Conservation (phyloP, 2,113 vertebrate species). For the Perca fluviatilis region DNA sequence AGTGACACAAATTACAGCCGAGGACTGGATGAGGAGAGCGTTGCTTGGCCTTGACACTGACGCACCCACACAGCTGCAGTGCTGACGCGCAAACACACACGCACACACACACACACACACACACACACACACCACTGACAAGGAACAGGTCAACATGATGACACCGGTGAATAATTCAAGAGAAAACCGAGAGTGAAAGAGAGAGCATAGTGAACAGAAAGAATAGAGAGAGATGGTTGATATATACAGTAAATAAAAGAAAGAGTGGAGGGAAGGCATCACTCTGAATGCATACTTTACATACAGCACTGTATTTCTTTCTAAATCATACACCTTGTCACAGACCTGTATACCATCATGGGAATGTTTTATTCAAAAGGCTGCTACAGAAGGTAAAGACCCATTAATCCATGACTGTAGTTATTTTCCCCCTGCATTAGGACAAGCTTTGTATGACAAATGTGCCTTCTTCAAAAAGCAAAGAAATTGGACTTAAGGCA, state of each 20-base stretch:
- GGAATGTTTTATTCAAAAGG: constrained; percentile 51
- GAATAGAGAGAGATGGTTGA: constrained; percentile 67
- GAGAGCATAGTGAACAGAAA: constrained; percentile 56
- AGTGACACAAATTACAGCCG: constrained; percentile 86
- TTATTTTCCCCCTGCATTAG: constrained; percentile 18
- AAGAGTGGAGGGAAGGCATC: constrained; percentile 35
- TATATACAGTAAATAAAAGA: constrained; percentile 74
- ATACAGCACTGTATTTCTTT: constrained; percentile 43
- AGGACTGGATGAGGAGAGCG: constrained; percentile 80
- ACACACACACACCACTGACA: constrained; percentile 79
- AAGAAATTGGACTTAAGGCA: not conserved
- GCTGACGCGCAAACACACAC: constrained; percentile 27
- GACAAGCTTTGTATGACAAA: constrained; percentile 35
- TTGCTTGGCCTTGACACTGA: constrained; percentile 73
- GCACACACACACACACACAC: constrained; percentile 24
- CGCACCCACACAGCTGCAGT: constrained; percentile 49
- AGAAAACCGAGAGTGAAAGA: constrained; percentile 73
- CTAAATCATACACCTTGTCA: constrained; percentile 60
- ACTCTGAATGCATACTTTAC: constrained; percentile 36
- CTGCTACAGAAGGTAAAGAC: constrained; percentile 42
- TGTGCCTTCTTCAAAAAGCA: constrained; percentile 6
- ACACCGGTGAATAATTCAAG: constrained; percentile 87
- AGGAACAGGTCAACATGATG: constrained; percentile 86
- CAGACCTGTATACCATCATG: constrained; percentile 22
- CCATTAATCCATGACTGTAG: constrained; percentile 36